Conservation (phyloP, 1,140 invertebrate genomes). For the Dendroctonus ponderosae region DNA sequence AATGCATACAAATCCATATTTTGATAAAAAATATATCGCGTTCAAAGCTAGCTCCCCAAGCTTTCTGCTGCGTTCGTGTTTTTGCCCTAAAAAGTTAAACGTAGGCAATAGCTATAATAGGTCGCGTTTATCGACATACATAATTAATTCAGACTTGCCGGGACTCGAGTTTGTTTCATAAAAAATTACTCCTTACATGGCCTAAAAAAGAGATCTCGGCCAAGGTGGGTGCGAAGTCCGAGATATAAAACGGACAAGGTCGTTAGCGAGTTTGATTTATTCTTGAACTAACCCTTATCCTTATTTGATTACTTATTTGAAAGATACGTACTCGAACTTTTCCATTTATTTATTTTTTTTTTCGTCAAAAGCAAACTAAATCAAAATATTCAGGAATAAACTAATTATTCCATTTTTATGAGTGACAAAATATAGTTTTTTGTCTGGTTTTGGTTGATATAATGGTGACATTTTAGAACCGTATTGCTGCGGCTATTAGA, state of each 20-base stretch:
- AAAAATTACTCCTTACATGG: constrained; percentile 12
- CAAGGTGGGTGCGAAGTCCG: constrained; percentile 35
- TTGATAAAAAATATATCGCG: too few species aligned
- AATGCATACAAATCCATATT: too few species aligned
- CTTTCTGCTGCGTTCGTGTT: background rate
- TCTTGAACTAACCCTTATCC: background rate
- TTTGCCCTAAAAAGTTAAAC: constrained; percentile 1
- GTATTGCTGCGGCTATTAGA: too few species aligned
- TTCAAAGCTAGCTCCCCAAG: too few species aligned
- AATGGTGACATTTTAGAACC: too few species aligned
- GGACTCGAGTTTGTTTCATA: background rate
- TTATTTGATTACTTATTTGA: background rate
- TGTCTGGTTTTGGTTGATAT: too few species aligned
- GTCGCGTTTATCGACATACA: constrained; percentile 6
- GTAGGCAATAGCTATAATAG: constrained; percentile 9
- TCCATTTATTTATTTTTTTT: too few species aligned
- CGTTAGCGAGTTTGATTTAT: background rate
- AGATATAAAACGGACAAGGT: constrained; percentile 27
- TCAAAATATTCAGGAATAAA: too few species aligned
- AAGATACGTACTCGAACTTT: too few species aligned
- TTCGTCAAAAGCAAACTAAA: too few species aligned
- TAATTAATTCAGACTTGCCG: constrained; percentile 5
- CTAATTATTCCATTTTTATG: too few species aligned
- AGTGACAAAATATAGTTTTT: too few species aligned
- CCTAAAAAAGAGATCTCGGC: constrained; percentile 33